Evolutionary conservation across 2,113 vertebrate genomes (phyloP).

Genomic region (Heptranchias perlo): DNA sequence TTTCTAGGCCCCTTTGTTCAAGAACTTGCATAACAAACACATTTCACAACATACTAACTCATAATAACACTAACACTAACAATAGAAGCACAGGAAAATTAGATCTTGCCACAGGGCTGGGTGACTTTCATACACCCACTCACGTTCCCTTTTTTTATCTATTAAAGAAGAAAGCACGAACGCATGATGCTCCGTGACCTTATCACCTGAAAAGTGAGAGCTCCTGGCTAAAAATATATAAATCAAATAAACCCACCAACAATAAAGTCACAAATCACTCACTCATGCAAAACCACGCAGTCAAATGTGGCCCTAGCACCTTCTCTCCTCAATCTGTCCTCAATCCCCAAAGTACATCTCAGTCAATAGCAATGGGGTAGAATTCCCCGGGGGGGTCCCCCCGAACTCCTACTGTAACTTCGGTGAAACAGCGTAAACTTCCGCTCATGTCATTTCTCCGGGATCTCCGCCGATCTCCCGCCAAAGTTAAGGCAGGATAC

Average conservation of each 20-base stretch:
- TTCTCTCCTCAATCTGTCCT: too few species aligned
- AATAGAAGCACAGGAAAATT: not conserved
- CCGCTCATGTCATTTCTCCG: too few species aligned
- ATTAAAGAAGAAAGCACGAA: not conserved
- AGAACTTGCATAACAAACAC: not conserved
- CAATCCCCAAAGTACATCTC: too few species aligned
- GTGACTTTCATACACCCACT: not conserved
- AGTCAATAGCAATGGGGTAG: too few species aligned
- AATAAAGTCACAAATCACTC: not conserved
- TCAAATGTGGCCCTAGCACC: not conserved
- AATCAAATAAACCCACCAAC: not conserved
- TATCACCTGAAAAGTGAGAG: not conserved
- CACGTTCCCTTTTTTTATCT: not conserved
- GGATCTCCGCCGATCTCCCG: too few species aligned
- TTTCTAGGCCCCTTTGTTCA: not conserved
- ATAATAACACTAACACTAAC: not conserved
- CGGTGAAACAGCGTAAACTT: too few species aligned
- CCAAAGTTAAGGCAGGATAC: too few species aligned
- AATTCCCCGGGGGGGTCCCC: too few species aligned
- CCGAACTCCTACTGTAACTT: too few species aligned
- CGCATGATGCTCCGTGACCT: not conserved
- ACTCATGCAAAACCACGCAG: not conserved
- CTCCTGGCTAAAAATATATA: not conserved
- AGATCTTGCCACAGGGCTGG: too few species aligned
- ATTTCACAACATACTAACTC: not conserved